Conservation (phyloP, 2,113 vertebrate genomes). For the Channa argus region DNA sequence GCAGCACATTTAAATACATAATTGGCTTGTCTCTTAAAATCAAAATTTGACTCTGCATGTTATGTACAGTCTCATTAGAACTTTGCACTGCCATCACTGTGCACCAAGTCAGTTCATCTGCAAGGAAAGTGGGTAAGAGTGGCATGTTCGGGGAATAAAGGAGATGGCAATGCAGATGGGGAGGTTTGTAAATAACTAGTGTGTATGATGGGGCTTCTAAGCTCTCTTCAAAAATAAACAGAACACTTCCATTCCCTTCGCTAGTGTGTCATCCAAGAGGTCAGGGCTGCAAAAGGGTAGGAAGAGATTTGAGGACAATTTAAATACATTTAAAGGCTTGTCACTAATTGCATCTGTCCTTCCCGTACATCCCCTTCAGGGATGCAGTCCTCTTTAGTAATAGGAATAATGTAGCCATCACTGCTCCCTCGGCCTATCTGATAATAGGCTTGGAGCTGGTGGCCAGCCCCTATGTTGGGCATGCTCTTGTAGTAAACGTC, state of each 20-base stretch:
- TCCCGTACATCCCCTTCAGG: conserved; percentile 97
- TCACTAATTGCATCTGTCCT: conserved; percentile 99
- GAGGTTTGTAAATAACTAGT: conserved; percentile 46
- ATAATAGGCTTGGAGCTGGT: conserved; percentile 96
- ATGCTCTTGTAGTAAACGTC: conserved; percentile 99
- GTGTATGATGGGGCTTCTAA: conserved; percentile 58
- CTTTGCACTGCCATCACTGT: conserved; percentile 61
- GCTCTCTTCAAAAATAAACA: conserved; percentile 62
- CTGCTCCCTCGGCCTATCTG: conserved; percentile 96
- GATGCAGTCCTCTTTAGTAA: conserved; percentile 93
- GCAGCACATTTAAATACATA: conserved; percentile 92
- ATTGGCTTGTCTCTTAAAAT: conserved; percentile 95
- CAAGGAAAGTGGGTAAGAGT: conserved; percentile 44
- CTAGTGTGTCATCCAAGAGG: conserved; percentile 58
- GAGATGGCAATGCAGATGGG: conserved; percentile 43
- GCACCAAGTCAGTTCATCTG: conserved; percentile 70
- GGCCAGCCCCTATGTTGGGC: conserved; percentile 95
- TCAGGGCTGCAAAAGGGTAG: conserved; percentile 46
- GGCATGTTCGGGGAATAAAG: conserved; percentile 39
- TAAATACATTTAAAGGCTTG: conserved; percentile 95
- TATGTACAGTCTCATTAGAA: conserved; percentile 93
- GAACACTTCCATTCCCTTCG: conserved; percentile 52
- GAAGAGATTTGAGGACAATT: conserved; percentile 70
- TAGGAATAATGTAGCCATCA: conserved; percentile 96
- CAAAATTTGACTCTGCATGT: conserved; percentile 93